A percentile compares a stretch with the other conserved stretches of the same genome.
Evolutionary conservation across 1,140 invertebrate genomes (phyloP).

Genomic region (Rhopalosiphum maidis): DNA sequence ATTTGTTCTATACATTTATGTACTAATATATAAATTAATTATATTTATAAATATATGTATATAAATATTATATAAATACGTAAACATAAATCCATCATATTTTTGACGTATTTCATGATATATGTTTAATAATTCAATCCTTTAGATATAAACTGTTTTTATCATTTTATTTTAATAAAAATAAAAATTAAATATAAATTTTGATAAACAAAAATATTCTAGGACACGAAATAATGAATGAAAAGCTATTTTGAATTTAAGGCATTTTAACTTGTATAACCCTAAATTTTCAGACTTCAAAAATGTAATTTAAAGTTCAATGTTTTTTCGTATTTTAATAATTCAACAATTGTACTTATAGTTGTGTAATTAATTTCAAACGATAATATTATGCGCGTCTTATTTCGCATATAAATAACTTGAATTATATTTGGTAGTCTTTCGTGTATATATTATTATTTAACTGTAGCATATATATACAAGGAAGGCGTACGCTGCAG

Average conservation of each 20-base stretch:
- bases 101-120: neutral
- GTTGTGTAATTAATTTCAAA: constrained; percentile 35
- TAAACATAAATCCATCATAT: neutral
- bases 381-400: constrained; percentile 16
- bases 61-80: neutral
- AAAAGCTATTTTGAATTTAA: neutral
- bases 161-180: neutral
- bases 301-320: constrained; percentile 33
- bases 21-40: no score
- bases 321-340: constrained; percentile 21
- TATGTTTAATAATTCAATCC: neutral
- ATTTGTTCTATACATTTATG: no score
- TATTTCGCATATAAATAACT: constrained; percentile 41
- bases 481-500: no score
- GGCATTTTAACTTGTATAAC: neutral
- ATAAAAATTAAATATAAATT: neutral
- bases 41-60: neutral
- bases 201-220: neutral
- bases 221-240: neutral
- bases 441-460: neutral
- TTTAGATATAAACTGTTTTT: neutral
- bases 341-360: neutral
- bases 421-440: neutral
- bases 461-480: neutral
- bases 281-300: neutral